Base-by-base conservation (phyloP, 1,140 invertebrate genomes). In the Hydropsyche tenuis region DNA sequence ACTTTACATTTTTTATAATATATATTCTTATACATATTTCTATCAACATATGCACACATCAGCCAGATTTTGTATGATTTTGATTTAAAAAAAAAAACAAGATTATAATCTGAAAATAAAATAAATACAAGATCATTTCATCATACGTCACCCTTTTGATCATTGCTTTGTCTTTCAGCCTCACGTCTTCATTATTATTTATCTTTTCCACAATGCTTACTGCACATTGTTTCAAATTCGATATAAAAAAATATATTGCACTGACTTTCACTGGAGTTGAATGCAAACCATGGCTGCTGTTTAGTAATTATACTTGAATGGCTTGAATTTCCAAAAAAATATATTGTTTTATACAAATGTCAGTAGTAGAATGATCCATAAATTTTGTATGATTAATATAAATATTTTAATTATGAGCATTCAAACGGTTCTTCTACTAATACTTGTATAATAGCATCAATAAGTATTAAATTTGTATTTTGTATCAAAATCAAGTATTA, bases 1-100 rank as follows among this genome's bases (percentile, higher is more conserved):
- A 78, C 56, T 60, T 60, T 60, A 60, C 23, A 60, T 25, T 81
- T 63, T 80, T 65, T 80, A 78, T 77, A 73, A 79, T 77, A 79
- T 78, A 77, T 79, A 79, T 81, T 78, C 65, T 78, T 65, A 2
- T 23, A 60, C 16, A 23, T 20, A 51, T n/a, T 16, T 51, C n/a
- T 16, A 53, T 53, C 9, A 18, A 53, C 51, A 53, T 20, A 60
- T 60, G 56, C 56, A n/a, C 56, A 60, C 56, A 60, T 22, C 56
- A 25, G 23, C 56, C 56, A 60, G 22, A 60, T 60, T 22, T 12
- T 60, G 25, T 56, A 56, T 48, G 11, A 3, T n/a, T 48, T 48
- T 14, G 5, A 43, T 43, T 43, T 48, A 48, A 6, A 48, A n/a
- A n/a, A 51, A 14, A 51, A 20, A n/a, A 51, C 46, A 51, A 51